Conservation (phyloP, 2,888 invertebrate genomes). For the Ichneumon xanthorius region DNA sequence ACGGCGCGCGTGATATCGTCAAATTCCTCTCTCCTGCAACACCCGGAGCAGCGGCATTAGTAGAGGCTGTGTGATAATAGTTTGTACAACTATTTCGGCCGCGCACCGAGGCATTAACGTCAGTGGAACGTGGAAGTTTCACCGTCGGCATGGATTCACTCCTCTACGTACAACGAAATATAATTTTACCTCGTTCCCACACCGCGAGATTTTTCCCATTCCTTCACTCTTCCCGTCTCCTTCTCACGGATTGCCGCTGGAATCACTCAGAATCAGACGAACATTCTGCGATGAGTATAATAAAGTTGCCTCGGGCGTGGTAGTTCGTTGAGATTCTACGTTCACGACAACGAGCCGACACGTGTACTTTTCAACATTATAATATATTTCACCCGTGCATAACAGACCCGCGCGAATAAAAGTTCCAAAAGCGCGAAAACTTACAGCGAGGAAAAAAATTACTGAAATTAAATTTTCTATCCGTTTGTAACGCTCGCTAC, state of each 20-base stretch:
- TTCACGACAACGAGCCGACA: constrained; percentile 14
- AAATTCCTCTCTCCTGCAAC: no score
- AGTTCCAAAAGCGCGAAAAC: not conserved
- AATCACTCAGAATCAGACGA: constrained; percentile 27
- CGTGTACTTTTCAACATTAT: not conserved
- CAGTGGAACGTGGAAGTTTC: constrained; percentile 1
- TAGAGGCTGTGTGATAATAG: not conserved
- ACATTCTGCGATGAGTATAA: not conserved
- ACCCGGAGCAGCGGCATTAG: not conserved
- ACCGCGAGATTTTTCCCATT: constrained; percentile 5
- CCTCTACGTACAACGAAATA: not conserved
- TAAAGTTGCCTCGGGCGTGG: constrained; percentile 11
- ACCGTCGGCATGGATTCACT: not conserved
- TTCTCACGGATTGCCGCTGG: not conserved
- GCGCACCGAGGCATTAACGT: not conserved
- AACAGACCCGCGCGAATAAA: not conserved
- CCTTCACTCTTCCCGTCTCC: not conserved
- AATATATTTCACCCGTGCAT: constrained; percentile 27
- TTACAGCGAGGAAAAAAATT: no score
- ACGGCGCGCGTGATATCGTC: no score
- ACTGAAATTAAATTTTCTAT: no score
- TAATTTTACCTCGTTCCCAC: not conserved
- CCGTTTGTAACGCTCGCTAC: no score
- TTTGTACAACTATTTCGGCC: not conserved
- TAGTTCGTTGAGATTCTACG: not conserved